Percentiles rank a stretch among this genome's conserved stretches.
Conservation (phyloP, 2,797 vertebrate species). For the Silurus lanzhouensis region DNA sequence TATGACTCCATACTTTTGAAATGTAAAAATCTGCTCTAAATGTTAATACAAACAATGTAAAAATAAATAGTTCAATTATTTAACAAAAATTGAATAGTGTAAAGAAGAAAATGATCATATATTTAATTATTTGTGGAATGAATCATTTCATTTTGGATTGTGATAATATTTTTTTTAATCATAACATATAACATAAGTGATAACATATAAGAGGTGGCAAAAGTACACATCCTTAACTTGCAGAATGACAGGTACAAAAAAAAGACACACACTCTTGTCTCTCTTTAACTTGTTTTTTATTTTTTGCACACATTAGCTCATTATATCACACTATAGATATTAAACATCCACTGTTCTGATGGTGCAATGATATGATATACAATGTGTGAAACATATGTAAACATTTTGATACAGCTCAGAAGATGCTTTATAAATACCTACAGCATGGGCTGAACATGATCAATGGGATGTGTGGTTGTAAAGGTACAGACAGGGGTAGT, state of each 20-base stretch:
- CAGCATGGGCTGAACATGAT: background rate
- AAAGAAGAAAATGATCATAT: too few relatives aligned
- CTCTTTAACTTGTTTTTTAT: slow-evolving; percentile 4
- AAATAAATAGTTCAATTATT: too few relatives aligned
- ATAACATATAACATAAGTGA: too few relatives aligned
- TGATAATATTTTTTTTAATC: too few relatives aligned
- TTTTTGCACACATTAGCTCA: background rate
- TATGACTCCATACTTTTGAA: too few relatives aligned
- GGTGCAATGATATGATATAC: background rate
- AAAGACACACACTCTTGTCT: background rate
- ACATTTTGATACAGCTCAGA: background rate
- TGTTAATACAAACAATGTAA: too few relatives aligned
- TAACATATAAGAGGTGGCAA: too few relatives aligned
- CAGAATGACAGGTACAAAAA: background rate
- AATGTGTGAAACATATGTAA: background rate
- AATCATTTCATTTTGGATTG: too few relatives aligned
- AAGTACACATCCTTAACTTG: too few relatives aligned
- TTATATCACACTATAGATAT: slow-evolving; percentile 1
- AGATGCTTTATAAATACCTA: background rate
- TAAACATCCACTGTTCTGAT: background rate
- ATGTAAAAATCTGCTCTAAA: too few relatives aligned
- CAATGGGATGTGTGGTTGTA: background rate
- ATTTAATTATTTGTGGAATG: too few relatives aligned
- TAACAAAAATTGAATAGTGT: too few relatives aligned
- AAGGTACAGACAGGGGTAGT: background rate